Percentiles rank a stretch among this genome's conserved stretches.
Evolutionary conservation across 2,888 invertebrate genomes (phyloP).

Genomic region (Chaetoderma sp.): DNA sequence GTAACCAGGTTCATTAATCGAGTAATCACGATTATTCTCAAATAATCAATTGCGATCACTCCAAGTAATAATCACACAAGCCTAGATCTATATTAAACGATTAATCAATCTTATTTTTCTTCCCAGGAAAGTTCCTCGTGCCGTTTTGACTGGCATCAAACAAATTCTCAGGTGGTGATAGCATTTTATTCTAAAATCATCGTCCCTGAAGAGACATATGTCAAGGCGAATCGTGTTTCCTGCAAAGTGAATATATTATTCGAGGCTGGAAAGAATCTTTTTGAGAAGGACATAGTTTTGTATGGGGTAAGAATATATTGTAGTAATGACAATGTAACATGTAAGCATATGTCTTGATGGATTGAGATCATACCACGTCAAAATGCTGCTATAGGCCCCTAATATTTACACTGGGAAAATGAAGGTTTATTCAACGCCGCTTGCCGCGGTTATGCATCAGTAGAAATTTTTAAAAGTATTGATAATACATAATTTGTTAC

Average conservation of each 20-base stretch:
- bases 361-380: not conserved
- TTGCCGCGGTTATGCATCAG: too few relatives aligned
- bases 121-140: too few relatives aligned
- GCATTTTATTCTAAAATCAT: conserved; percentile 93
- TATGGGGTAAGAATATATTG: conserved; percentile 78
- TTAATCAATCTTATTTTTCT: too few relatives aligned
- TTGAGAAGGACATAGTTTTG: conserved; percentile 78
- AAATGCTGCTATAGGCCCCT: not conserved
- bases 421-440: too few relatives aligned
- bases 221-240: conserved; percentile 88
- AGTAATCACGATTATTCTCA: too few relatives aligned
- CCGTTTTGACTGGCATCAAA: conserved; percentile 96
- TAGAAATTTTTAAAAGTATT: too few relatives aligned
- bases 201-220: conserved; percentile 79
- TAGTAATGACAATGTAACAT: not conserved
- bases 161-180: conserved; percentile 84
- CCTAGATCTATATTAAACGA: too few relatives aligned
- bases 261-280: conserved; percentile 76
- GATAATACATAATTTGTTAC: too few relatives aligned
- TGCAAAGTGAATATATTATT: conserved; percentile 82
- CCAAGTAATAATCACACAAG: too few relatives aligned
- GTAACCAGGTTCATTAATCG: too few relatives aligned
- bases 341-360: not conserved
- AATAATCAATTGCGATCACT: too few relatives aligned
- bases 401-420: too few relatives aligned